Base-by-base conservation (phyloP, 2,797 vertebrate genomes). In the Phrynocephalus vlangalii region DNA sequence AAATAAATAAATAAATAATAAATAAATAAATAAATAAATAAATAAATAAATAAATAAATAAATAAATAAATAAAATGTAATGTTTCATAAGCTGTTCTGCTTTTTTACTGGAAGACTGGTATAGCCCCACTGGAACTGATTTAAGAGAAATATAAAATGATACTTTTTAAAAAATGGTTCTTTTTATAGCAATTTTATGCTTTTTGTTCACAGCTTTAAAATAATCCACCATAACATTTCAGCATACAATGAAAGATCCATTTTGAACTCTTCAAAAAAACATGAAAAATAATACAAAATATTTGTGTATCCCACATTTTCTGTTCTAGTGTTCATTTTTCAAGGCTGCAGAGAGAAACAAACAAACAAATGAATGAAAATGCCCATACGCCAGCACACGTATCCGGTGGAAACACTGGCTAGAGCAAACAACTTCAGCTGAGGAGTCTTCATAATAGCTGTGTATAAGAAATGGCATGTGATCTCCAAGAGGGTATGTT, bases 401-500 rank as follows among this genome's bases (percentile, higher is more conserved):
- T 85, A 88, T 73, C 90, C 85, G 78, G 86, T 84, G 84, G 44
- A 91, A 78, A 93, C 88, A 79, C 88, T 85, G 77, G n/a, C 24
- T 70, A 76, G 60, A 79, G 82, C 85, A 89, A 90, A 82, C 72
- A 79, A 83, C 84, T 87, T 92, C 22, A 66, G 66, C 15, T 63
- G 60, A 63, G 60, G 60, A 18, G 60, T 63, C 18, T 83, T 50
- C 87, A 81, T 90, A n/a, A 86, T 82, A 76, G n/a, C 68, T 91
- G 63, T 66, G 67, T 33, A 67, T 88, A 87, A 87, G 85, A 91
- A 92, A 87, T 90, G 52, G 4, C n/a, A 63, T 87, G 79, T 86
- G 79, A 89, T 87, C 90, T 90, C 88, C 86, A 94, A 85, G 15
- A 80, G 66, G 70, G 71, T 44, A 33, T 60, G 11, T 80, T 83